Percentiles rank a stretch among this genome's conserved stretches.
These are phyloP conservation scores for Parthenolecanium corni DNA, from an alignment of 2,888 invertebrate genomes.

Conservation along the genomic window DNA sequence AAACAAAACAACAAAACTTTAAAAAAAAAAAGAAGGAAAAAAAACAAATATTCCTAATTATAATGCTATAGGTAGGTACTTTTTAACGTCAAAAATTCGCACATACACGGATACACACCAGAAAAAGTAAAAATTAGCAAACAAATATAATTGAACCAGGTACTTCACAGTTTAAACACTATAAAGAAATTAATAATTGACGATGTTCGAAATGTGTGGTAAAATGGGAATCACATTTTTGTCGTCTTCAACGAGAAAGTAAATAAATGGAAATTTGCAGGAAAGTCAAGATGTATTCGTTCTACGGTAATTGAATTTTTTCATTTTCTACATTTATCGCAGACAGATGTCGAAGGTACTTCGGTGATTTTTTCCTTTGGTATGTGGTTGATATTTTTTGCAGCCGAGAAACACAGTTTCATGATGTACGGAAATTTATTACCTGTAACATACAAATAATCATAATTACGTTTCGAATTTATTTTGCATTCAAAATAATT, in stretches of 20 bases:
- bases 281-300: no score
- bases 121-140: no score
- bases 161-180: no score
- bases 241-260: background rate
- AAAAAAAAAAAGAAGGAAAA: constrained; percentile 5
- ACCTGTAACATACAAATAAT: constrained; percentile 57
- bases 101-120: constrained; percentile 4
- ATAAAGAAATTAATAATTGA: constrained; percentile 18
- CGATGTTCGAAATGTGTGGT: constrained; percentile 5
- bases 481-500: background rate
- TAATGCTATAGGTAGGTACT: background rate
- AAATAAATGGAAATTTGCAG: no score
- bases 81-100: background rate
- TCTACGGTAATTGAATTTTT: no score
- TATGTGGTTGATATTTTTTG: constrained; percentile 18
- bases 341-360: background rate
- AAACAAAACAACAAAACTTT: constrained; percentile 1
- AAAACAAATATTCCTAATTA: constrained; percentile 3
- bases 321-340: constrained; percentile 17
- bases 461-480: no score
- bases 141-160: constrained; percentile 23
- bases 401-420: constrained; percentile 93
- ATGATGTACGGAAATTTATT: constrained; percentile 97
- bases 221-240: constrained; percentile 11
- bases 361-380: constrained; percentile 7